Evolutionary conservation across 1,140 invertebrate species (phyloP).

Genomic region (Procambarus virginalis): DNA sequence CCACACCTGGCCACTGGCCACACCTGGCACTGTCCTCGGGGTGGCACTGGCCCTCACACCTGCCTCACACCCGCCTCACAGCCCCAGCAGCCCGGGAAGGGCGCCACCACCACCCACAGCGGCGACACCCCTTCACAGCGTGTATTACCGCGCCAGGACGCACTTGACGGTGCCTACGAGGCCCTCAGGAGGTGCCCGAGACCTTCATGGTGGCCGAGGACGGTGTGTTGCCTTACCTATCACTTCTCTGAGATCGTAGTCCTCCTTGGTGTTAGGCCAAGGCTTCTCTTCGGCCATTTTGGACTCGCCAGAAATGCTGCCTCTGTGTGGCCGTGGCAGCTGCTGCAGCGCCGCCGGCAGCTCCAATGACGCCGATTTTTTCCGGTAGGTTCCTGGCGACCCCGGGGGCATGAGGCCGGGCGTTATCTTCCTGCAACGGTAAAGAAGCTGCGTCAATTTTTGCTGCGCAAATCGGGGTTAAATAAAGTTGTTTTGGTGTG

Average conservation of each 20-base stretch:
- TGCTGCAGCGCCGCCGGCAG: conserved; percentile 71
- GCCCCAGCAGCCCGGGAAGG: conserved; percentile 14
- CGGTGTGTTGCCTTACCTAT: conserved; percentile 82
- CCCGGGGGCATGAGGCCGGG: conserved; percentile 80
- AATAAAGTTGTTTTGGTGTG: conserved; percentile 68
- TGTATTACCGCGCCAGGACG: background rate
- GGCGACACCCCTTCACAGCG: background rate
- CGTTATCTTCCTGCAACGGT: conserved; percentile 77
- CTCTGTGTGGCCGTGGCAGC: conserved; percentile 60
- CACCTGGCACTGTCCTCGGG: background rate
- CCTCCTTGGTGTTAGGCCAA: conserved; percentile 94
- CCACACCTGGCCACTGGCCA: background rate
- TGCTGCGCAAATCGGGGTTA: background rate
- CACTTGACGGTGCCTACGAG: background rate
- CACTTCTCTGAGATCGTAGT: conserved; percentile 95
- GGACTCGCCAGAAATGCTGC: conserved; percentile 77
- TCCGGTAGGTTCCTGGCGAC: conserved; percentile 80
- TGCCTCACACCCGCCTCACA: conserved; percentile 30
- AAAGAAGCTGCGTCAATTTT: conserved; percentile 75
- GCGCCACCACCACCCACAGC: conserved; percentile 4
- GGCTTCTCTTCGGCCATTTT: conserved; percentile 78
- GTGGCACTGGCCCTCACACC: conserved; percentile 15
- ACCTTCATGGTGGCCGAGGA: background rate
- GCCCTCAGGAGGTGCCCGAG: background rate
- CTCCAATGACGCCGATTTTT: conserved; percentile 77